phyloP scores from a whole-genome alignment of 1,140 invertebrate genomes.

The Caerostris darwini region DNA sequence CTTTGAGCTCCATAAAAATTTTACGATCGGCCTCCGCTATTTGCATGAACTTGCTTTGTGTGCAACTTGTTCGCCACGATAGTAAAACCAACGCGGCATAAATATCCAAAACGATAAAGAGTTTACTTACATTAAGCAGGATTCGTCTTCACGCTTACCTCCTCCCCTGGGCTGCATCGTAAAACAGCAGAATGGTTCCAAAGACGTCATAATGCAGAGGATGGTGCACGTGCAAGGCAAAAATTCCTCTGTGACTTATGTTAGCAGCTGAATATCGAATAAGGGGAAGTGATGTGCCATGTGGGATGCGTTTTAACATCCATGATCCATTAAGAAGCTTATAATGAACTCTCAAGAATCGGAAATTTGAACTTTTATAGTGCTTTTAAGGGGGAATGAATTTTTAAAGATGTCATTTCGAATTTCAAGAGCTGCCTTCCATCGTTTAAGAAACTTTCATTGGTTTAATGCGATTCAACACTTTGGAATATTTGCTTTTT shows the following conservation, averaged over 20 bases:
- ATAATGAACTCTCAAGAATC: not conserved
- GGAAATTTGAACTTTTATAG: not conserved
- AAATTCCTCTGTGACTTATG: not conserved
- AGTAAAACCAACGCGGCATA: not conserved
- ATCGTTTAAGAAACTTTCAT: too few relatives aligned
- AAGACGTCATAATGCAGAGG: not conserved
- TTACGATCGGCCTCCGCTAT: not conserved
- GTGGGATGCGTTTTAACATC: not conserved
- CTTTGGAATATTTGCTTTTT: too few relatives aligned
- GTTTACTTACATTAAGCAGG: not conserved
- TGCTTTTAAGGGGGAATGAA: not conserved
- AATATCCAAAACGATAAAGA: constrained; percentile 22
- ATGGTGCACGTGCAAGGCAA: not conserved
- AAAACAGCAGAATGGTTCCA: not conserved
- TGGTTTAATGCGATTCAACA: too few relatives aligned
- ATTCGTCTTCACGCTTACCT: not conserved
- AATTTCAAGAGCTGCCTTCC: too few relatives aligned
- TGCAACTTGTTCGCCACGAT: not conserved
- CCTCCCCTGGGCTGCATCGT: not conserved
- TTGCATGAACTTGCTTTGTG: not conserved
- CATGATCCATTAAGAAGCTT: not conserved
- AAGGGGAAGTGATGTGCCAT: not conserved
- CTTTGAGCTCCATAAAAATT: not conserved
- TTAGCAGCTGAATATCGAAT: not conserved
- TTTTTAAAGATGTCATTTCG: not conserved